phyloP scores from a whole-genome alignment of 2,888 invertebrate species.

The Boloria euphrosyne region DNA sequence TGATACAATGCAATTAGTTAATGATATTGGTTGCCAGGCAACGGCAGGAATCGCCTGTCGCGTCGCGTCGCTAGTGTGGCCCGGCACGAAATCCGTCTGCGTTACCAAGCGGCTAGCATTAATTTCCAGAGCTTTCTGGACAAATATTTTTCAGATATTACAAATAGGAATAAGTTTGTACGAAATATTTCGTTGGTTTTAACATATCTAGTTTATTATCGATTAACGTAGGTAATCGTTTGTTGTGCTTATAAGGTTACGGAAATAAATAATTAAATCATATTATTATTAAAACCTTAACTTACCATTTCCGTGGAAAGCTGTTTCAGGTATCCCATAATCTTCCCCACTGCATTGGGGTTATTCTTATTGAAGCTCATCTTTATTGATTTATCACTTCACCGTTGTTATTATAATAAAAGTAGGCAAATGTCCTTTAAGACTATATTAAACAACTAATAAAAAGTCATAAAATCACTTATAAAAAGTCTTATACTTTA shows the following conservation, averaged over 20 bases:
- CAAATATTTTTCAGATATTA: conserved; percentile 42
- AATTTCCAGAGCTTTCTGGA: conserved; percentile 59
- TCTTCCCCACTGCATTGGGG: conserved; percentile 77
- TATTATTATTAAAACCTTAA: conserved; percentile 3
- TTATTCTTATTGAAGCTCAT: conserved; percentile 81
- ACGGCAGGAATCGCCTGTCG: conserved; percentile 56
- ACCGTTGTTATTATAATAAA: conserved; percentile 54
- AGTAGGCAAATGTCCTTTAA: conserved; percentile 63
- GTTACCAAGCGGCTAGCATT: background rate
- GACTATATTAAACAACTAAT: conserved; percentile 46
- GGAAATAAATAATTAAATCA: background rate
- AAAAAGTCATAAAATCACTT: conserved; percentile 34
- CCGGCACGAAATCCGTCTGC: conserved; percentile 2
- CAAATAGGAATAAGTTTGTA: too few relatives aligned
- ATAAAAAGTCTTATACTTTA: conserved; percentile 60
- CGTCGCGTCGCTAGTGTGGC: conserved; percentile 31
- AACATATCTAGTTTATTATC: too few relatives aligned
- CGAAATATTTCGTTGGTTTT: too few relatives aligned
- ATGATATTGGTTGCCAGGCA: conserved; percentile 58
- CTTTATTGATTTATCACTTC: conserved; percentile 52
- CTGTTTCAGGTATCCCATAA: conserved; percentile 78
- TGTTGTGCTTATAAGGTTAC: background rate
- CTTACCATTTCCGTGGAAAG: conserved; percentile 80
- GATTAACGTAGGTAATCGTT: too few relatives aligned
- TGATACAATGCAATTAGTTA: background rate